Evolutionary conservation across 2,888 invertebrate genomes (phyloP), one percentile per base, ranked within the genome.

Genomic region (Cacoxenus indagator): DNA sequence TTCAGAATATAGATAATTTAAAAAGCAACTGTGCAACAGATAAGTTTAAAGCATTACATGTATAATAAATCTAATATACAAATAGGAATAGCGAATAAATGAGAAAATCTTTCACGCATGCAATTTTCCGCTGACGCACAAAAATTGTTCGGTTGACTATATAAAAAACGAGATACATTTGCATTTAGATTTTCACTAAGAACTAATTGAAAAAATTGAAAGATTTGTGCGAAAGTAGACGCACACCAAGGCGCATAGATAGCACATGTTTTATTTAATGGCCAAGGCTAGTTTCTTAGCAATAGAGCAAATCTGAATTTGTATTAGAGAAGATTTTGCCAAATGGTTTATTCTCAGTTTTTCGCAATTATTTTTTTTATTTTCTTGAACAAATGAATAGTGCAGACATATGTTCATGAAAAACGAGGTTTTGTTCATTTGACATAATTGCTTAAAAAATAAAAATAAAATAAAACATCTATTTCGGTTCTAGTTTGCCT

Each of bases 41-140:
- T n/a, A 46, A 46, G 4, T 4, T n/a, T 9, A 46, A 54, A 55
- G 26, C 24, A 37, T 11, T 26, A 43, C 19, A 45, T 59, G 11
- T 9, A 65, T 22, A 22, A 57, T 55, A 55, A 37, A 66, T 24
- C 26, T 54, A 46, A 67, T 14, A 31, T 51, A 29, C 31, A 26
- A 37, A n/a, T 45, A 51, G 37, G 19, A 51, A 51, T 45, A 43
- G 45, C 54, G 19, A 45, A 46, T 29, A 2, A 62, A 62, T 22
- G 4, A 27, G 46, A 37, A 48, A 66, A 65, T 26, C 43, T 59
- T 69, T 69, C 43, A 45, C 45, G 61, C 45, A 45, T 62, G 45
- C 45, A 75, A 75, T 75, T 78, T 82, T 84, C 83, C 84, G 77
- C 75, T 84, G 85, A 84, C 84, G 85, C 85, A 85, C 81, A 76